Evolutionary conservation across 2,113 vertebrate species (phyloP), one percentile per base, ranked within the genome.

Genomic region (Girardinichthys multiradiatus): DNA sequence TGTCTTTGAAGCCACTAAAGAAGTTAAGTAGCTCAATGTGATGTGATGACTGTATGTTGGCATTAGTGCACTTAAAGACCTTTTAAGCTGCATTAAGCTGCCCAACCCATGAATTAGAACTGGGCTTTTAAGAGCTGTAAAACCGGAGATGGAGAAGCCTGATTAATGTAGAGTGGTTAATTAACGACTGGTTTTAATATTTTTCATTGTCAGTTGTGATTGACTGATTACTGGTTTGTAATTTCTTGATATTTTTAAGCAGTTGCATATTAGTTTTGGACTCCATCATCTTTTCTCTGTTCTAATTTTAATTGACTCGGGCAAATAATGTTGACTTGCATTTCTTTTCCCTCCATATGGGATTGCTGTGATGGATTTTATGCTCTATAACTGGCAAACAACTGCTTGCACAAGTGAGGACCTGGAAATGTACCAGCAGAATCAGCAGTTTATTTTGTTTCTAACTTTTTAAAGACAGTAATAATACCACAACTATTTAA

Each of bases 11-110:
- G 68, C 48, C 76, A 76, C 70, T 62, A 42, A 76, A 48, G 76
- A 54, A 54, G 77, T 59, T 86, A 70, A 75, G 82, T 69, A 65
- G 74, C 79, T 87, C 86, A 83, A 86, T 76, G 77, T 75, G 66
- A 70, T 72, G 27, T 71, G 30, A 84, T 83, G 80, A 71, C 42
- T 45, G 42, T 17, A 19, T 45, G 42, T 86, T 80, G 81, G 89
- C 84, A 89, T 90, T 86, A 87, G 82, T 75, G 86, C 84, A 83
- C 89, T 89, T 72, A 80, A 67, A 85, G 77, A 74, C 77, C 51
- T 84, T 88, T 89, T 80, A 86, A 74, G 74, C 62, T 77, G 63
- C 82, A 86, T 89, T 87, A 83, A 75, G 70, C 72, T 75, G 77
- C 84, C 80, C 66, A 72, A 88, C 80, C 68, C 72, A 79, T 74